These are phyloP conservation scores for Hippocampus mohnikei DNA, from an alignment of 2,113 vertebrate genomes.

Conservation along the genomic window DNA sequence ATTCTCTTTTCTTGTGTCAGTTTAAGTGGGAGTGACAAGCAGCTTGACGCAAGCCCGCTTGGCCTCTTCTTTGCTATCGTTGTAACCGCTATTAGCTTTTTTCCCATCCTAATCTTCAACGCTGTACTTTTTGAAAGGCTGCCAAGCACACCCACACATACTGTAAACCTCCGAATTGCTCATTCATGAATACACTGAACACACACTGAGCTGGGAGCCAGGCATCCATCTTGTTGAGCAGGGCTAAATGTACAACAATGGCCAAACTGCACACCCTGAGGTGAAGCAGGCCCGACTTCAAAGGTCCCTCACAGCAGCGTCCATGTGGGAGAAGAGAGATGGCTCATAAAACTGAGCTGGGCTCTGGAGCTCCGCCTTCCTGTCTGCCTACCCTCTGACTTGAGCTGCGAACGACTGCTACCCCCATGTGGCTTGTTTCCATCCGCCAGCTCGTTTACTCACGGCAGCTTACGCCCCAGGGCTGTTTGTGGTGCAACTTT, in stretches of 20 bases:
- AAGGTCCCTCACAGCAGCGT: slow-evolving; percentile 50
- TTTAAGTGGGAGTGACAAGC: too few species aligned
- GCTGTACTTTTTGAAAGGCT: slow-evolving; percentile 14
- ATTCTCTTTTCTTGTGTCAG: too few species aligned
- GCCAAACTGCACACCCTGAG: slow-evolving; percentile 63
- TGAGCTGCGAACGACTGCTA: slow-evolving; percentile 50
- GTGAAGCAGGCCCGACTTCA: slow-evolving; percentile 63
- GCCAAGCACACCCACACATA: slow-evolving; percentile 21
- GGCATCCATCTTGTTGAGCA: slow-evolving; percentile 51
- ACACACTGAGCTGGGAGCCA: slow-evolving; percentile 54
- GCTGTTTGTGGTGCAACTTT: slow-evolving; percentile 21
- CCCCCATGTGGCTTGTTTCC: slow-evolving; percentile 62
- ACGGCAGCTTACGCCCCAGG: slow-evolving; percentile 21
- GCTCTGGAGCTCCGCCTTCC: slow-evolving; percentile 52
- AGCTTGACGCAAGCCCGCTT: too few species aligned
- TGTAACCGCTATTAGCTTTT: too few species aligned
- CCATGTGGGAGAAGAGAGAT: slow-evolving; percentile 58
- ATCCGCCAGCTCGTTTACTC: slow-evolving; percentile 41
- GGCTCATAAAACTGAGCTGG: slow-evolving; percentile 58
- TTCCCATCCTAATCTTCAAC: neutral
- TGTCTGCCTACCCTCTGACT: slow-evolving; percentile 48
- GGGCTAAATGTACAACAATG: slow-evolving; percentile 62
- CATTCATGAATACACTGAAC: slow-evolving; percentile 50
- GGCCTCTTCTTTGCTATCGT: too few species aligned
- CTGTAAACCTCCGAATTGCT: slow-evolving; percentile 28